Evolutionary conservation across 64 coral and sea anemone species (phyloP).

Genomic region (Trachythela sp.): DNA sequence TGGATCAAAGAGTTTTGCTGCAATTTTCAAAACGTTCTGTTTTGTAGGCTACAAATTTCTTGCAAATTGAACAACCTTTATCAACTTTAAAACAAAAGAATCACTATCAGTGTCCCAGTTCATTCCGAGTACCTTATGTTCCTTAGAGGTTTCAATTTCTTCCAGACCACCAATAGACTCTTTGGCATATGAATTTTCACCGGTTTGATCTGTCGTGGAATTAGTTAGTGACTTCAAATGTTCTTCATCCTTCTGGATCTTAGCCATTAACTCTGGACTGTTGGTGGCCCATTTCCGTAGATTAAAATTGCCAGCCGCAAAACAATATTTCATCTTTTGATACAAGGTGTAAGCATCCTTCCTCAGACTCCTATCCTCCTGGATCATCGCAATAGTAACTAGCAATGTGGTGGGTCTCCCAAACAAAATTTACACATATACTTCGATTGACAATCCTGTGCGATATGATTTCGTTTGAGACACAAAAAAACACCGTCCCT

Average conservation of each 20-base stretch:
- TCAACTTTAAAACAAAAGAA: slow-evolving; percentile 21
- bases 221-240: too few relatives aligned
- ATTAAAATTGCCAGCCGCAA: too few relatives aligned
- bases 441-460: too few relatives aligned
- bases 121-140: slow-evolving; percentile 45
- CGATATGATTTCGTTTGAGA: too few relatives aligned
- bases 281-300: too few relatives aligned
- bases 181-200: slow-evolving; percentile 51
- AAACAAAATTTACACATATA: too few relatives aligned
- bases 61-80: slow-evolving; percentile 25
- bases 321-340: too few relatives aligned
- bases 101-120: slow-evolving; percentile 42
- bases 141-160: slow-evolving; percentile 43
- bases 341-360: too few relatives aligned
- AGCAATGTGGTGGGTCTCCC: slow-evolving; percentile 12
- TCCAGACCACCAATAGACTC: slow-evolving; percentile 50
- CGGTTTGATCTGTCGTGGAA: too few relatives aligned
- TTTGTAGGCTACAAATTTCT: slow-evolving; percentile 22
- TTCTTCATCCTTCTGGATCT: too few relatives aligned
- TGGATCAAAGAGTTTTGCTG: slow-evolving; percentile 43
- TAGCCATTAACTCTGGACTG: too few relatives aligned
- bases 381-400: not conserved
- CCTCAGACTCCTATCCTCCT: slow-evolving; percentile 16
- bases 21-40: slow-evolving; percentile 32
- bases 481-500: too few relatives aligned